Percentiles rank a stretch among this genome's conserved stretches.
phyloP scores from a whole-genome alignment of 2,888 invertebrate species.

The Belgica antarctica region DNA sequence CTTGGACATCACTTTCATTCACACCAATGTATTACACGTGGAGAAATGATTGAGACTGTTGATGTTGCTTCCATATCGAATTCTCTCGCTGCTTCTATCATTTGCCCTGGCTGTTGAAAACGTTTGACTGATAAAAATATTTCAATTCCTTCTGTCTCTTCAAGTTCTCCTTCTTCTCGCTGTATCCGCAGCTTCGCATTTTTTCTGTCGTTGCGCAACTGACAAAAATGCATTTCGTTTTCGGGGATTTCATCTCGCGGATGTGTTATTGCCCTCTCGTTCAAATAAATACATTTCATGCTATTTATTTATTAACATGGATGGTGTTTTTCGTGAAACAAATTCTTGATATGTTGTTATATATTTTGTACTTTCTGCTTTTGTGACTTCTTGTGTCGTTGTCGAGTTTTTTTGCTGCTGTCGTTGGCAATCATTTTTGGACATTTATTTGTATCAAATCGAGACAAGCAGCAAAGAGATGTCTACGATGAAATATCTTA shows the following conservation, averaged over 20 bases:
- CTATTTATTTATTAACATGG: slow-evolving; percentile 44
- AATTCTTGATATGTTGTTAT: slow-evolving; percentile 34
- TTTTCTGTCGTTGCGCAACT: not conserved
- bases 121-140: slow-evolving; percentile 44
- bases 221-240: slow-evolving; percentile 5
- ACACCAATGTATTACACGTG: too few species aligned
- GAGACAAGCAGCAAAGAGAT: not conserved
- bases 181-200: not conserved
- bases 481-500: slow-evolving; percentile 11
- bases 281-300: slow-evolving; percentile 44
- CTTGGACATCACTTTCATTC: too few species aligned
- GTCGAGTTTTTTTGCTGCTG: too few species aligned
- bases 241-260: slow-evolving; percentile 14
- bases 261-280: slow-evolving; percentile 44
- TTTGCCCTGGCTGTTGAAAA: slow-evolving; percentile 40
- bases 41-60: slow-evolving; percentile 25
- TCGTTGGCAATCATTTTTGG: slow-evolving; percentile 39
- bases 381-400: too few species aligned
- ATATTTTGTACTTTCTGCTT: slow-evolving; percentile 16
- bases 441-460: slow-evolving; percentile 37
- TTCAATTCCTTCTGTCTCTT: slow-evolving; percentile 34
- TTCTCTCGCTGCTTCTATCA: slow-evolving; percentile 35
- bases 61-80: not conserved
- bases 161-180: not conserved
- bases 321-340: slow-evolving; percentile 42